Percentiles rank a stretch among this genome's conserved stretches.
phyloP scores from a whole-genome alignment of 2,888 invertebrate species.

The Operophtera brumata region DNA sequence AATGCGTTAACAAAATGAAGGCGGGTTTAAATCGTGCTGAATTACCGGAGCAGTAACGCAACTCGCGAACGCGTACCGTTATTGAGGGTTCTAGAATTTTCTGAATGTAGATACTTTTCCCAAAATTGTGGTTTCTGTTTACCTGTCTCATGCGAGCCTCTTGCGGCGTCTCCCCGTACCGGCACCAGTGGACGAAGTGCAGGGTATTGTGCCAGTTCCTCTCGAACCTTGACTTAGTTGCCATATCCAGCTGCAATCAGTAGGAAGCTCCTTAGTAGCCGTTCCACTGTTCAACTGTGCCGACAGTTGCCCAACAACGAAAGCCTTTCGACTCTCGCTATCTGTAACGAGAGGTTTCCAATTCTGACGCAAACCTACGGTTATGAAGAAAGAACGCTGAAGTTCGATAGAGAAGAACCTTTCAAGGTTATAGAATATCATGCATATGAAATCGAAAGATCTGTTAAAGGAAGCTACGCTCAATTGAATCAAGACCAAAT shows the following conservation, averaged over 20 bases:
- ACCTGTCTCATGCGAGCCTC: constrained; percentile 86
- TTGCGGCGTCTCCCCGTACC: constrained; percentile 85
- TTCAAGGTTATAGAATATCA: constrained; percentile 53
- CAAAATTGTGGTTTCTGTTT: constrained; percentile 41
- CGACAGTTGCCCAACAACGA: constrained; percentile 69
- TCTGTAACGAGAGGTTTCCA: constrained; percentile 80
- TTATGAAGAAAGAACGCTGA: constrained; percentile 52
- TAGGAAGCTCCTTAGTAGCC: constrained; percentile 77
- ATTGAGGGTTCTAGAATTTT: constrained; percentile 44
- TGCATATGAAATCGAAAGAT: constrained; percentile 40
- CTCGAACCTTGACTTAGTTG: constrained; percentile 80
- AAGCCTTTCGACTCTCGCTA: constrained; percentile 74
- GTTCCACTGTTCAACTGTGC: constrained; percentile 66
- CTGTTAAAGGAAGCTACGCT: constrained; percentile 17
- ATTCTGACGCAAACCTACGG: constrained; percentile 74
- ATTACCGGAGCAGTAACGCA: constrained; percentile 34
- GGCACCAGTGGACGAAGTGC: constrained; percentile 86
- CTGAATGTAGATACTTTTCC: constrained; percentile 25
- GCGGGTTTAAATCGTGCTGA: constrained; percentile 23
- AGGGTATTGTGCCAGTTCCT: constrained; percentile 85
- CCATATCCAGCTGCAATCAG: constrained; percentile 81
- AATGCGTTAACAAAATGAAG: constrained; percentile 16
- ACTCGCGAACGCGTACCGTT: constrained; percentile 31
- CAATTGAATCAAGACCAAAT: constrained; percentile 34
- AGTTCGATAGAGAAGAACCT: constrained; percentile 52